phyloP scores from a whole-genome alignment of 2,113 vertebrate species.

The Oreotrochilus melanogaster region DNA sequence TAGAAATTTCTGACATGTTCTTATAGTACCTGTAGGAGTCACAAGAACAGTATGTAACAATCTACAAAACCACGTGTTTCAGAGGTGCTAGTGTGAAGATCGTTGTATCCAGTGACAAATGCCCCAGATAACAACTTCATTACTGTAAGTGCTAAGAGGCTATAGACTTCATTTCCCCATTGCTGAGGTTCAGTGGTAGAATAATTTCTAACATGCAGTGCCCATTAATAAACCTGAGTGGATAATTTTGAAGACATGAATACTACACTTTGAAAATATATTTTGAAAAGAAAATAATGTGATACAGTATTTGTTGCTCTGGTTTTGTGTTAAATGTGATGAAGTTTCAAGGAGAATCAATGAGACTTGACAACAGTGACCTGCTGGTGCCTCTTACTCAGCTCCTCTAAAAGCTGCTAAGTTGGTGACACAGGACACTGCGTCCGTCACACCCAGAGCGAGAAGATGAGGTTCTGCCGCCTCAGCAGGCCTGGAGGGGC shows the following conservation, averaged over 20 bases:
- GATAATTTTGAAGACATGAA: not conserved
- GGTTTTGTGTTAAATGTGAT: not conserved
- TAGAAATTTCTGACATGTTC: slow-evolving; percentile 95
- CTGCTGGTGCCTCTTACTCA: not conserved
- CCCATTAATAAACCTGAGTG: fast-evolving
- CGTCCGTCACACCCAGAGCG: fast-evolving
- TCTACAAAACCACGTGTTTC: not conserved
- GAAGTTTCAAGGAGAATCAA: not conserved
- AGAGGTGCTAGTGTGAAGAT: not conserved
- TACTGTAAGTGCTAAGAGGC: not conserved
- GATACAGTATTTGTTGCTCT: not conserved
- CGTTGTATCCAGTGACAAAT: not conserved
- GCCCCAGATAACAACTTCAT: not conserved
- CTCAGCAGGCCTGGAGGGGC: too few relatives aligned
- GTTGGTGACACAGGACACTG: fast-evolving
- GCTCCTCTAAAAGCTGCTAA: fast-evolving
- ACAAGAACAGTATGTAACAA: not conserved
- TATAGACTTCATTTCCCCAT: not conserved
- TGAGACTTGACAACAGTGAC: not conserved
- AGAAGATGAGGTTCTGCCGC: fast-evolving
- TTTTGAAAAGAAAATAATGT: not conserved
- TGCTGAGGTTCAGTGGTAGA: not conserved
- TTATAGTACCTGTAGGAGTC: slow-evolving; percentile 87
- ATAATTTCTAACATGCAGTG: not conserved
- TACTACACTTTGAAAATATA: not conserved